Conservation (phyloP, 2,888 invertebrate species). For the Sminthurides aquaticus region DNA sequence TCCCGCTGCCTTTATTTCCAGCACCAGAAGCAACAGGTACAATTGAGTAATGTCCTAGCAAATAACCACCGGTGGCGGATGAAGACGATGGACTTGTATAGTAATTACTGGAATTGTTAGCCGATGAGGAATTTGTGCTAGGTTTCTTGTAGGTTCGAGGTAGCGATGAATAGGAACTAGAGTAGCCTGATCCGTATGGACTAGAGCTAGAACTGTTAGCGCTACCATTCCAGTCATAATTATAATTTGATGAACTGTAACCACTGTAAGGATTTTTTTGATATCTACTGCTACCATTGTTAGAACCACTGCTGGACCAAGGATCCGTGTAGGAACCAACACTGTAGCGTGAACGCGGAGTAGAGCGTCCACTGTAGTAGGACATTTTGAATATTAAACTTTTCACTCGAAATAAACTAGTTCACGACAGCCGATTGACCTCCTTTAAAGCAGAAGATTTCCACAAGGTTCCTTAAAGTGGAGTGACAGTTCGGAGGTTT, state of each 20-base stretch:
- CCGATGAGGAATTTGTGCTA: not conserved
- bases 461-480: not conserved
- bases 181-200: conserved; percentile 4
- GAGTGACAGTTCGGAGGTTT: too few species aligned
- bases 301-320: not conserved
- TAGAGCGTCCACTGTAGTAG: conserved; percentile 13
- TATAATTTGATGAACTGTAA: conserved; percentile 2
- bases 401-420: too few species aligned
- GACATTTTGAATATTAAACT: too few species aligned
- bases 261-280: not conserved
- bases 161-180: conserved; percentile 21
- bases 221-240: conserved; percentile 13
- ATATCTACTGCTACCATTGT: not conserved
- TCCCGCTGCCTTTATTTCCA: not conserved
- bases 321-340: conserved; percentile 2
- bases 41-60: conserved; percentile 29
- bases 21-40: conserved; percentile 16
- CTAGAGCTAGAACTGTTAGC: conserved; percentile 2
- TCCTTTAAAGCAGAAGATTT: too few species aligned
- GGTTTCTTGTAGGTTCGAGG: conserved; percentile 21
- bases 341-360: conserved; percentile 18
- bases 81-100: conserved; percentile 18
- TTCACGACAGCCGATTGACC: not conserved
- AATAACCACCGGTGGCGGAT: conserved; percentile 23
- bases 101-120: not conserved